Evolutionary conservation across 2,113 vertebrate genomes (phyloP), one percentile per base, ranked within the genome.

Genomic region (Uria aalge): DNA sequence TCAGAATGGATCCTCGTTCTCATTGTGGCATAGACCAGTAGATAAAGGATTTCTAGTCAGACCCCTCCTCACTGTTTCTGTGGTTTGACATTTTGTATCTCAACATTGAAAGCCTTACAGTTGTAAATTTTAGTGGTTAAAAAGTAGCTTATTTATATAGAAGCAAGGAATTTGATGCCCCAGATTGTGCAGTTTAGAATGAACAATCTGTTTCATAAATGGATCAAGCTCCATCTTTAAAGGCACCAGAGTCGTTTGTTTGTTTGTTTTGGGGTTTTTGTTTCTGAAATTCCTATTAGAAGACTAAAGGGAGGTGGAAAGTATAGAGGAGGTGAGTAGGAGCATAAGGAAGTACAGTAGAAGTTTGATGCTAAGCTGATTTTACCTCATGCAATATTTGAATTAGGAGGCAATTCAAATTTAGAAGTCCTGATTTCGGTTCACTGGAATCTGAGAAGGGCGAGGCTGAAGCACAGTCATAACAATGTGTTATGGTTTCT

Each of bases 201-300:
- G 21, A 5, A 27, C 6, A 24, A 24, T 71, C 13, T 43, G 15
- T 57, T 90, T 50, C 8, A 21, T 55, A 40, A 67, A 36, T 69
- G 1, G 5, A 9, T 83, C 26, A 34, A 75, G 20, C 12, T 50
- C 19, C 6, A 5, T 53, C 36, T 73, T 80, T 60, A 73, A 68
- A 83, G 15, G 10, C 22, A 55, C 27, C 2, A 5, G 59, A 26
- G 4, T 27, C 22, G 40, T 69, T 59, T 36, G 5, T 40, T 59
- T 36, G 5, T 40, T 71, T 34, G 14, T 34, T 78, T n/a, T 0
- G 11, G 4, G 0, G 0, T 12, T 73, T 79, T 88, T 45, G 5
- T 36, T 8, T 68, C 56, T 76, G 26, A 93, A 80, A 83, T 84
- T 90, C 17, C 13, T 77, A 3, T 62, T 48, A 48, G 34, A 53